phyloP scores from a whole-genome alignment of 1,140 invertebrate species.

The Bombyx mandarina region DNA sequence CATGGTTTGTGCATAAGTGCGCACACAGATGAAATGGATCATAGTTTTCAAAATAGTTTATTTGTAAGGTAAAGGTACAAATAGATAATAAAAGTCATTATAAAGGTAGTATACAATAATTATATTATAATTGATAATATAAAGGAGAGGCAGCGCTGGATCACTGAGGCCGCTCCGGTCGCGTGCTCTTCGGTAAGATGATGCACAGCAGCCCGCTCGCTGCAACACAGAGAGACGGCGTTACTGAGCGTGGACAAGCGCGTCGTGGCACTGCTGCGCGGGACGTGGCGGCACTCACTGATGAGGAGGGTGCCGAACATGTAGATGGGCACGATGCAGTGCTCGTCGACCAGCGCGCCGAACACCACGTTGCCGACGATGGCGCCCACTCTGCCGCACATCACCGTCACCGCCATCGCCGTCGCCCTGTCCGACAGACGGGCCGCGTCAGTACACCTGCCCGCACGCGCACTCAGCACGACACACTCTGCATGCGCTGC shows the following conservation, averaged over 20 bases:
- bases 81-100: slow-evolving; percentile 8
- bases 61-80: neutral
- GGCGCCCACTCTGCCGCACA: slow-evolving; percentile 70
- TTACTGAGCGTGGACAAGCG: too few relatives aligned
- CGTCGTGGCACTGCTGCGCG: too few relatives aligned
- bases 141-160: neutral
- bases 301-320: slow-evolving; percentile 70
- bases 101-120: slow-evolving; percentile 17
- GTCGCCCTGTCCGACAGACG: slow-evolving; percentile 55
- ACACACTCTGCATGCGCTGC: neutral
- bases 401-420: slow-evolving; percentile 72
- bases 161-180: slow-evolving; percentile 50
- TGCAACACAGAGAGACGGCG: slow-evolving; percentile 40
- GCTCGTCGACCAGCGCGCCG: slow-evolving; percentile 69
- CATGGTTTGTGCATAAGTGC: too few relatives aligned
- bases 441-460: neutral
- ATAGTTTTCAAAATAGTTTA: neutral
- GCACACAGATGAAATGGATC: too few relatives aligned
- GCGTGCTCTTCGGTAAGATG: slow-evolving; percentile 63
- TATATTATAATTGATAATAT: slow-evolving; percentile 33
- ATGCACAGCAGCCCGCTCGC: slow-evolving; percentile 67
- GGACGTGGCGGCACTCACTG: slow-evolving; percentile 40
- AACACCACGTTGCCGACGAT: slow-evolving; percentile 73
- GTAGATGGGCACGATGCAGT: slow-evolving; percentile 71
- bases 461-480: neutral